Conservation (phyloP, 1,140 invertebrate species). For the Ruditapes philippinarum region DNA sequence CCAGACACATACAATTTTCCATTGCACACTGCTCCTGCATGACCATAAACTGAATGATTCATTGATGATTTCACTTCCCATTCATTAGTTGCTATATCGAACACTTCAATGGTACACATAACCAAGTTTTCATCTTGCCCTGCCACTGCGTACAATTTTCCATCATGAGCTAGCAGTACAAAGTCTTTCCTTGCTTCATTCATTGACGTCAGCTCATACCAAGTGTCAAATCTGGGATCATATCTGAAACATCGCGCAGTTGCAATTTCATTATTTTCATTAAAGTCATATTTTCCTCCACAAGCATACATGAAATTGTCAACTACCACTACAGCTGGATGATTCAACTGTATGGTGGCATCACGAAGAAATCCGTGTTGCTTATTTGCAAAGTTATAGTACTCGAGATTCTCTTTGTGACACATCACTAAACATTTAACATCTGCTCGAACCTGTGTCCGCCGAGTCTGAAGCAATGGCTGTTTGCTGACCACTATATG, state of each 20-base stretch:
- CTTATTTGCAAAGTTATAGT: conserved; percentile 81
- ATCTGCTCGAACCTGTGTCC: conserved; percentile 84
- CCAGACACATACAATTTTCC: conserved; percentile 83
- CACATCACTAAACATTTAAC: conserved; percentile 82
- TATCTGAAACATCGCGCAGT: conserved; percentile 86
- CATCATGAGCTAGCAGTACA: conserved; percentile 81
- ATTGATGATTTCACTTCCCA: conserved; percentile 84
- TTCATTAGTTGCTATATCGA: conserved; percentile 83
- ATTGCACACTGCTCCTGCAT: conserved; percentile 82
- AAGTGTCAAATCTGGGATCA: conserved; percentile 85
- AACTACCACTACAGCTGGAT: conserved; percentile 85
- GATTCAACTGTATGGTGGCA: conserved; percentile 83
- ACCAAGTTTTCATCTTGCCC: conserved; percentile 86
- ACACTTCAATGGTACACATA: conserved; percentile 85
- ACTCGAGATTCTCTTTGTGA: conserved; percentile 84
- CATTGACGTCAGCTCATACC: conserved; percentile 86
- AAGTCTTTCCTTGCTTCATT: conserved; percentile 86
- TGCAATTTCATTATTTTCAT: conserved; percentile 85
- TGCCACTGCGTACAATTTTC: conserved; percentile 83
- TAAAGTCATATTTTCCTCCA: conserved; percentile 86
- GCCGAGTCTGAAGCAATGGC: conserved; percentile 80
- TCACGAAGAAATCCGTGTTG: conserved; percentile 81
- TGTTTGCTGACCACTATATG: conserved; percentile 85
- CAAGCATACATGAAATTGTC: conserved; percentile 87
- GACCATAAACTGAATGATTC: conserved; percentile 82